Evolutionary conservation across 2,113 vertebrate species (phyloP), one percentile per base, ranked within the genome.

Genomic region (Esox niger): DNA sequence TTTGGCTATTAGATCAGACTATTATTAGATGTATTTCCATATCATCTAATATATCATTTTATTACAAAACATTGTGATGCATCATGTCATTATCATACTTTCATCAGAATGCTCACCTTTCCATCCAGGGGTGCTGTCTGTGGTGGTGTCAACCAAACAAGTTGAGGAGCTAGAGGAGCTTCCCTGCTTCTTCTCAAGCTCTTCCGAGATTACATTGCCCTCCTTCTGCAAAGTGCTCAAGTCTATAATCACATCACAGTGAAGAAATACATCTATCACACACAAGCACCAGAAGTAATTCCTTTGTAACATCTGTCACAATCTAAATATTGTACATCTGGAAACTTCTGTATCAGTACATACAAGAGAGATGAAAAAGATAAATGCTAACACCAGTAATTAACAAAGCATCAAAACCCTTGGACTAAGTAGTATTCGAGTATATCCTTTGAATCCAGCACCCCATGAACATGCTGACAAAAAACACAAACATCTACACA

Each of bases 91-190:
- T 38, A 38, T 11, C 5, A 38, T 38, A 11, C 11, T 11, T 38
- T n/a, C 11, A 38, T 38, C 35, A 38, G 35, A 49, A 20, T 49
- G 15, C 55, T 71, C 58, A 96, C 96, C 92, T 86, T 82, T 92
- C 82, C 90, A 88, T 68, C 84, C 30, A 27, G 82, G 2, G 4
- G 78, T 57, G 74, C 76, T 86, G 2, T 96, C 94, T 60, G 96
- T 98, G 9, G 96, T 98, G 1, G 96, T 98, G 79, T 96, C 96
- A 2, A 97, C 97, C 52, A 87, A 56, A 6, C 96, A 98, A 4
- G 90, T 77, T 0, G 96, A 98, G 0, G 96, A 97, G 11, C 82
- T 90, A 0, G 96, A 95, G 0, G 97, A 96, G 68, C 76, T 90
- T 15, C 91, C 90, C 61, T 75, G 91, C 67, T 86, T 94, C 77